Evolutionary conservation across 2,797 vertebrate genomes (phyloP).

Genomic region (Urocyon cinereoargenteus): DNA sequence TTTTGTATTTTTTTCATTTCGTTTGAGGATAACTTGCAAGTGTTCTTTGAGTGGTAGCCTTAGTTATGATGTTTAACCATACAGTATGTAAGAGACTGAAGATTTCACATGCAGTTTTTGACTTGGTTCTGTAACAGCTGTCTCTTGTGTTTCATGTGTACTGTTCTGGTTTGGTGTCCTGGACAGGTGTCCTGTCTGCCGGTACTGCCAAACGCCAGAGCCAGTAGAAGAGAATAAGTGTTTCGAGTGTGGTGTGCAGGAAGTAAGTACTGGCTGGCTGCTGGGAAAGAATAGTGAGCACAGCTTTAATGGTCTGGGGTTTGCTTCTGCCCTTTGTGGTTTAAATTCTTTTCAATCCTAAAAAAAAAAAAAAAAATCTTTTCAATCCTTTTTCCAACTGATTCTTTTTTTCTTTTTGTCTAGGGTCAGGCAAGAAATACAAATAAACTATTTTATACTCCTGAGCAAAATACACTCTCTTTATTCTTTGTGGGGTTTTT

Average conservation of each 20-base stretch:
- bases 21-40: background rate
- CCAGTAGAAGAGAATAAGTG: slow-evolving; percentile 99
- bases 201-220: slow-evolving; percentile 98
- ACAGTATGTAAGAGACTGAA: background rate
- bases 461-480: background rate
- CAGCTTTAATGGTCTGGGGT: slow-evolving; percentile 39
- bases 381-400: background rate
- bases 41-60: background rate
- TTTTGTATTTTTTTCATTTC: background rate
- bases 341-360: slow-evolving; percentile 28
- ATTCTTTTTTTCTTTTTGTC: background rate
- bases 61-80: background rate
- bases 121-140: background rate
- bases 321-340: background rate
- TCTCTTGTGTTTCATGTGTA: slow-evolving; percentile 41
- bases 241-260: slow-evolving; percentile 98
- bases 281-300: slow-evolving; percentile 63
- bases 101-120: background rate
- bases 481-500: background rate
- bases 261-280: slow-evolving; percentile 91
- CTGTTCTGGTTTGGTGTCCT: slow-evolving; percentile 37
- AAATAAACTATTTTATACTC: background rate
- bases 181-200: slow-evolving; percentile 96
- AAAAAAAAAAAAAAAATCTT: background rate
- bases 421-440: background rate